phyloP scores from a whole-genome alignment of 2,888 invertebrate species.

The Drosophila mercatorum region DNA sequence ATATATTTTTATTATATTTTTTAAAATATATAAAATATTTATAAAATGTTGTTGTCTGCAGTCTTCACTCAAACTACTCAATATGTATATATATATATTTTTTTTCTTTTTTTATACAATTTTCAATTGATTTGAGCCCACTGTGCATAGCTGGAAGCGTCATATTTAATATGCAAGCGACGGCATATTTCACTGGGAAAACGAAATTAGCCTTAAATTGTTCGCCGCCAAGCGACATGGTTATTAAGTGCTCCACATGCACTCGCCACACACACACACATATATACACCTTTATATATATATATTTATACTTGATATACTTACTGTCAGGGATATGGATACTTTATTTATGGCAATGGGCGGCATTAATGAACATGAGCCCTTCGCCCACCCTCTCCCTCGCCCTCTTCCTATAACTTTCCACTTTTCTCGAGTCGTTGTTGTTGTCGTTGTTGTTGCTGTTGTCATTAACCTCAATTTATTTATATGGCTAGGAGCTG shows the following conservation, averaged over 20 bases:
- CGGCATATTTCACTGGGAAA: slow-evolving; percentile 67
- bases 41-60: too few relatives aligned
- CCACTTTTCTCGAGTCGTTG: slow-evolving; percentile 37
- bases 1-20: too few relatives aligned
- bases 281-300: slow-evolving; percentile 1
- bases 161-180: slow-evolving; percentile 69
- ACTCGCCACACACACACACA: slow-evolving; percentile 20
- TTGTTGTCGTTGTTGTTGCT: slow-evolving; percentile 24
- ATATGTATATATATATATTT: too few relatives aligned
- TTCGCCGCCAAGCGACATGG: slow-evolving; percentile 56
- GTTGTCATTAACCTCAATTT: slow-evolving; percentile 69
- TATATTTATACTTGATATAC: slow-evolving; percentile 31
- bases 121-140: slow-evolving; percentile 8
- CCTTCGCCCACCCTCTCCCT: neutral
- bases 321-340: slow-evolving; percentile 47
- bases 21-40: too few relatives aligned
- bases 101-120: too few relatives aligned
- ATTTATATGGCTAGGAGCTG: slow-evolving; percentile 44
- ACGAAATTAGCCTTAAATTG: slow-evolving; percentile 78
- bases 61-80: too few relatives aligned
- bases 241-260: slow-evolving; percentile 68
- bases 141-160: slow-evolving; percentile 35
- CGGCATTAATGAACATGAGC: slow-evolving; percentile 54
- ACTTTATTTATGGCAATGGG: slow-evolving; percentile 57
- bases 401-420: neutral